Evolutionary conservation across 2,113 vertebrate genomes (phyloP).

Genomic region (Nibea coibor): DNA sequence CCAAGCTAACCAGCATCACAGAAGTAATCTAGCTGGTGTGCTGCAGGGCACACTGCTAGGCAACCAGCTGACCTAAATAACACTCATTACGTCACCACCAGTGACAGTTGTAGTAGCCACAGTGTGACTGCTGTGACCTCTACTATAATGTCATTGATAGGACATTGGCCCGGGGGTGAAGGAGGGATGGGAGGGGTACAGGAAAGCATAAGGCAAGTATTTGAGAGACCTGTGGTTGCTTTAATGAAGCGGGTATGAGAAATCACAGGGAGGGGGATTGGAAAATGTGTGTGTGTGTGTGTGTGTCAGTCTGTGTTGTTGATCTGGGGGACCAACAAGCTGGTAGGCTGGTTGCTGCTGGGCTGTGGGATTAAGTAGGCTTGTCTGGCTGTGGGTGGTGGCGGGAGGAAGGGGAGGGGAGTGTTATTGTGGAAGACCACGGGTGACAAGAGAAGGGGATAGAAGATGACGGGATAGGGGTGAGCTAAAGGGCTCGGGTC

Average conservation of each 20-base stretch:
- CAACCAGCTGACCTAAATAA: slow-evolving; percentile 84
- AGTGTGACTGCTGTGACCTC: slow-evolving; percentile 74
- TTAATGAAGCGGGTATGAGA: slow-evolving; percentile 53
- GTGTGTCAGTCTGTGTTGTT: slow-evolving; percentile 69
- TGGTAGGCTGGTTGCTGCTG: slow-evolving; percentile 77
- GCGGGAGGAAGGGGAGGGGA: slow-evolving; percentile 73
- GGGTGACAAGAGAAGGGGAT: slow-evolving; percentile 57
- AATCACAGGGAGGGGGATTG: slow-evolving; percentile 39
- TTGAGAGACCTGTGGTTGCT: slow-evolving; percentile 13
- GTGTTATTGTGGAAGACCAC: slow-evolving; percentile 74
- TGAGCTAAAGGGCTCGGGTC: slow-evolving; percentile 40
- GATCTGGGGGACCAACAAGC: slow-evolving; percentile 76
- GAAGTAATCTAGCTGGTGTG: slow-evolving; percentile 73
- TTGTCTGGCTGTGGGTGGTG: slow-evolving; percentile 82
- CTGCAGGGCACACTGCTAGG: slow-evolving; percentile 77
- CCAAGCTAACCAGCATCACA: slow-evolving; percentile 67
- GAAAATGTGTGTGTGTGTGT: slow-evolving; percentile 37
- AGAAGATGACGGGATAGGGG: slow-evolving; percentile 52
- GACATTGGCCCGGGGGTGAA: slow-evolving; percentile 3
- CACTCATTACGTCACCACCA: slow-evolving; percentile 74
- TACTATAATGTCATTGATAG: slow-evolving; percentile 69
- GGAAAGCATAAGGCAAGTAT: slow-evolving; percentile 11
- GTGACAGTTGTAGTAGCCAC: slow-evolving; percentile 73
- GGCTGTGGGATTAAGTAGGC: slow-evolving; percentile 82
- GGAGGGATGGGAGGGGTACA: neutral